Base-by-base conservation (phyloP, 2,888 invertebrate species). In the Coenonympha arcania region DNA sequence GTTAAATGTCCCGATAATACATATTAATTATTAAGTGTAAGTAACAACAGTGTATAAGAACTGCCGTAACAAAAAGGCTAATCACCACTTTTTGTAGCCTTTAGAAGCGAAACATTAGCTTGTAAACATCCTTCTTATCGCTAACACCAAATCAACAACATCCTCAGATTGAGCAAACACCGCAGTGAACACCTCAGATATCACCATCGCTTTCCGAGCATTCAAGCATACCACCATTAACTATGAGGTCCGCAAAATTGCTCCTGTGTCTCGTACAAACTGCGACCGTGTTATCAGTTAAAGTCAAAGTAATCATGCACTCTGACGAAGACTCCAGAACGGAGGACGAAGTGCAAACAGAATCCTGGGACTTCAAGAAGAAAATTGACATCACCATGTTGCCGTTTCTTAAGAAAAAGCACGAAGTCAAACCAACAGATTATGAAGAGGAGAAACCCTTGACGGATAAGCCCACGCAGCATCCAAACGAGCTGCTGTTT, bases 401-500 rank as follows among this genome's bases (percentile, higher is more conserved):
- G 45, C 84, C 84, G 0, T 83, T 79, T 50, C 33, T 81, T 3
- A 78, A 70, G 51, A 64, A 62, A 37, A 31, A 68, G 43, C 65
- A 58, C 13, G 28, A 31, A 2, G 67, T 68, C 0, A 70, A 76
- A 1, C 66, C 59, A 8, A 15, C 24, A 51, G 75, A 74, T n/a
- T 69, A 63, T 19, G 77, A 80, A 16, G 77, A 79, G 1, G 73
- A 75, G 0, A 71, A 68, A 34, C 40, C 58, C 0, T 71, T 73
- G 0, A 75, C 79, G 0, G 78, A 76, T 15, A 79, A 76, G 52
- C 15, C 61, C 0, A 66, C 60, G n/a, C 68, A 63, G 49, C 85
- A 85, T 47, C 85, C 84, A 1, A 84, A 84, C 54, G 82, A 84
- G 56, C 62, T 85, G 65, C 70, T 85, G 4, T 85, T 85, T 53